Evolutionary conservation across 2,797 vertebrate genomes (phyloP).

Genomic region (Coluber constrictor): DNA sequence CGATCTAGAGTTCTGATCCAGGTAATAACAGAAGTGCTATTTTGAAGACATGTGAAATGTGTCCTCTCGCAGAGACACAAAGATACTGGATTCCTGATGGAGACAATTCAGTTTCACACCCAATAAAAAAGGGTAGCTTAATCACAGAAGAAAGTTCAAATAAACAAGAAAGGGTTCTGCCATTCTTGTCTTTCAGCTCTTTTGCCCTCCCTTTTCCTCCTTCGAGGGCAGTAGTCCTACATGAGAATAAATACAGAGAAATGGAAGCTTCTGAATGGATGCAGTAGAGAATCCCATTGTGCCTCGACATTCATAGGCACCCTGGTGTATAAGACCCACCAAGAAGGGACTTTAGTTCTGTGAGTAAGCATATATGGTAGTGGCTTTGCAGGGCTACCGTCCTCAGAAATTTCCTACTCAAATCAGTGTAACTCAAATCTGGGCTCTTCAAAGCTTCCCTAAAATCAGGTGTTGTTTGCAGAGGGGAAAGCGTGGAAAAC

Average conservation of each 20-base stretch:
- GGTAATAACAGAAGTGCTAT: background rate
- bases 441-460: background rate
- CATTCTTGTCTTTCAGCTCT: background rate
- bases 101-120: background rate
- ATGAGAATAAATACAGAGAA: background rate
- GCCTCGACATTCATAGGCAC: background rate
- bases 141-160: background rate
- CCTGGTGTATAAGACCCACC: background rate
- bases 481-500: background rate
- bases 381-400: background rate
- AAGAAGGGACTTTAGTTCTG: background rate
- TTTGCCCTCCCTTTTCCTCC: background rate
- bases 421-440: background rate
- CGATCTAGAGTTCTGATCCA: rapidly evolving
- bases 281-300: background rate
- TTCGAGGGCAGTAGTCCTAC: background rate
- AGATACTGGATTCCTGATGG: background rate
- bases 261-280: background rate
- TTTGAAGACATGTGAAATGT: background rate
- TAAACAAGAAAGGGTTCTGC: background rate
- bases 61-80: background rate
- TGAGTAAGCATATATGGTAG: background rate
- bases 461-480: background rate
- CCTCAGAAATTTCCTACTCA: background rate
- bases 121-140: background rate